Conservation (phyloP, 1,140 invertebrate species). For the Drosophila lini region DNA sequence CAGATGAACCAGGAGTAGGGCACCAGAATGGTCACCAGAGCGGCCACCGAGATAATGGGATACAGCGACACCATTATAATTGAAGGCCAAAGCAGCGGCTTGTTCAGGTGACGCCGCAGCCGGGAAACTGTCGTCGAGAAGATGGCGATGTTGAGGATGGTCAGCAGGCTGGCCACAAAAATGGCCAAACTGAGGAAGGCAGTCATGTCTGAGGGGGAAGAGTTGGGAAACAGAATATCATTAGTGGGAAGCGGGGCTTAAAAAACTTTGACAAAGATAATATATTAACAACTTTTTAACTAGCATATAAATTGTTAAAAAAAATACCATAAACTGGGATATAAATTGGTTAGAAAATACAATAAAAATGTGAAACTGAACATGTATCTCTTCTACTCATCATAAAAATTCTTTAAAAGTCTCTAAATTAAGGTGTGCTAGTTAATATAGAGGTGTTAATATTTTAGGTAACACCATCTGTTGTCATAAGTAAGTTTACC, state of each 20-base stretch:
- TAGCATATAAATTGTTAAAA: no score
- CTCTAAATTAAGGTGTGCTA: no score
- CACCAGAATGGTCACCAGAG: conserved; percentile 72
- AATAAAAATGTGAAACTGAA: neutral
- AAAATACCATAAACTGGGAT: no score
- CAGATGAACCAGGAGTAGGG: conserved; percentile 78
- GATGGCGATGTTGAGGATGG: conserved; percentile 77
- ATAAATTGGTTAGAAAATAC: neutral
- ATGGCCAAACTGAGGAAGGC: conserved; percentile 74
- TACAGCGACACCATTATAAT: conserved; percentile 72
- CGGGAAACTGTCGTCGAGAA: conserved; percentile 63
- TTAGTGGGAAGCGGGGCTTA: neutral
- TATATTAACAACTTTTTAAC: no score
- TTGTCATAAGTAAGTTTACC: neutral
- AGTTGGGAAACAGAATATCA: neutral
- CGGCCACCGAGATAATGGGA: conserved; percentile 75
- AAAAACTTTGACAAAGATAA: neutral
- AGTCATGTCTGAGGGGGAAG: conserved; percentile 64
- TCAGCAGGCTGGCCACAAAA: conserved; percentile 66
- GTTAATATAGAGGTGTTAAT: conserved; percentile 4
- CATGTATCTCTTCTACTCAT: neutral
- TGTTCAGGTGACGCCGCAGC: conserved; percentile 60
- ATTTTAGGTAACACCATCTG: neutral
- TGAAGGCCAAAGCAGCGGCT: conserved; percentile 53
- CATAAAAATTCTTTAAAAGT: neutral